Evolutionary conservation across 1,140 invertebrate genomes (phyloP).

Genomic region (Oncopeltus fasciatus): DNA sequence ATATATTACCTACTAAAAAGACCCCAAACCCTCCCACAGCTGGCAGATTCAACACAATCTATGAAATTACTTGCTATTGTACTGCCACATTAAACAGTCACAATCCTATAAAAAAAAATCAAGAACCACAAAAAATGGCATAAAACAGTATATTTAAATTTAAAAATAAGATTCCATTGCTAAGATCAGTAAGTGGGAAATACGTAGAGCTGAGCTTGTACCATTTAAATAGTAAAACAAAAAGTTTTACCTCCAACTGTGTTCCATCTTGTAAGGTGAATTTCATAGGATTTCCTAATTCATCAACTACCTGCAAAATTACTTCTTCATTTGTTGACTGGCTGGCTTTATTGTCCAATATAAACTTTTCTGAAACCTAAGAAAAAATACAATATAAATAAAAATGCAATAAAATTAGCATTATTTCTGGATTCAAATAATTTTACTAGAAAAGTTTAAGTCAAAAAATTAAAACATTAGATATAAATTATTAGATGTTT

Average conservation of each 20-base stretch:
- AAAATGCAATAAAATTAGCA: background rate
- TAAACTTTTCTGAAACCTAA: background rate
- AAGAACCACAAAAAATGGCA: too few relatives aligned
- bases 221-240: background rate
- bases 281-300: conserved; percentile 48
- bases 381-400: background rate
- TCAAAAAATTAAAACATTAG: background rate
- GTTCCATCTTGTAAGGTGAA: conserved; percentile 49
- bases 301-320: conserved; percentile 37
- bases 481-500: too few relatives aligned
- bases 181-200: background rate
- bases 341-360: background rate
- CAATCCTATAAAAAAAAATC: too few relatives aligned
- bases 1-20: too few relatives aligned
- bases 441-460: background rate
- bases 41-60: too few relatives aligned
- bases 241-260: conserved; percentile 32
- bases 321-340: background rate
- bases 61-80: too few relatives aligned
- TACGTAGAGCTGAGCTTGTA: background rate
- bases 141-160: background rate
- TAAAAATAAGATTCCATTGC: background rate
- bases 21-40: too few relatives aligned
- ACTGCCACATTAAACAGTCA: too few relatives aligned
- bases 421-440: background rate